These are phyloP conservation scores for Eidolon dupreanum DNA, from an alignment of 2,797 vertebrate species.

Conservation along the genomic window DNA sequence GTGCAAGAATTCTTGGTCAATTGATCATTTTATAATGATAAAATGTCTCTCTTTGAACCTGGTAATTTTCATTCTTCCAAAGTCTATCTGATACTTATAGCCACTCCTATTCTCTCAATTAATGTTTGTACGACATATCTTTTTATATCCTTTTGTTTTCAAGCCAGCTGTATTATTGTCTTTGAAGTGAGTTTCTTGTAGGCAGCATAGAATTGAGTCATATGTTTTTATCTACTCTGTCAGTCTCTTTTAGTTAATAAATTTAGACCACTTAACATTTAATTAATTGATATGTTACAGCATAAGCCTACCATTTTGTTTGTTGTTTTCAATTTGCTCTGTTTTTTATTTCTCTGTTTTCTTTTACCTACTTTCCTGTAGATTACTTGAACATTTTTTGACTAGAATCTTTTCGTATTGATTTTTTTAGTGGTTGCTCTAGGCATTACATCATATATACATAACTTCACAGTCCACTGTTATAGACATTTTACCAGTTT, in stretches of 20 bases:
- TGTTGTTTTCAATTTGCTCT: constrained; percentile 2
- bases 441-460: background rate
- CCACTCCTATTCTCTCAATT: background rate
- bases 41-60: background rate
- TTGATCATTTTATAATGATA: constrained; percentile 14
- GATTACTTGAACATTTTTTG: background rate
- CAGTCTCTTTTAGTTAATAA: background rate
- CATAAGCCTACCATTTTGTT: background rate
- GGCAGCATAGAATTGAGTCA: background rate
- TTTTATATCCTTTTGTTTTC: background rate
- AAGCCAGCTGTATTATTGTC: background rate
- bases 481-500: background rate
- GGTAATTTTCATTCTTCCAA: background rate
- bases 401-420: background rate
- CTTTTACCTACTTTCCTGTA: background rate
- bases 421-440: background rate
- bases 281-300: background rate
- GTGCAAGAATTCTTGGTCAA: background rate
- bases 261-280: constrained; percentile 6
- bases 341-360: background rate
- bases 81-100: background rate
- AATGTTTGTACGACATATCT: background rate
- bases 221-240: background rate
- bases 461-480: background rate
- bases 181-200: constrained; percentile 30